A percentile compares a stretch with the other conserved stretches of the same genome.
Conservation (phyloP, 2,113 vertebrate species). For the Podarcis cretensis region DNA sequence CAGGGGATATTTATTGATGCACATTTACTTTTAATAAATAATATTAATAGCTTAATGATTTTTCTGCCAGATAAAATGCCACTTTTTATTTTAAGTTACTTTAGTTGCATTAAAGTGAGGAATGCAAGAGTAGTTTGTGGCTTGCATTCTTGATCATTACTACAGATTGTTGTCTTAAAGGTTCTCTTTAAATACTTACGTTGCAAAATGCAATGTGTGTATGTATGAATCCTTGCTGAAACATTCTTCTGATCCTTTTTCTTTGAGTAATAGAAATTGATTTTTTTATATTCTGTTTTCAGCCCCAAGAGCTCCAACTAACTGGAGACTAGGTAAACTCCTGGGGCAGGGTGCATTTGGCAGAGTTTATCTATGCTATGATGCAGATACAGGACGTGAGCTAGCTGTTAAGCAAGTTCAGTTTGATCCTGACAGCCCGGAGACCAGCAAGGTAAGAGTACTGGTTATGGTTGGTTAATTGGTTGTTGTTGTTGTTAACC, state of each 20-base stretch:
- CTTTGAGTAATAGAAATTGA: constrained; percentile 43
- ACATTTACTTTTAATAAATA: not conserved
- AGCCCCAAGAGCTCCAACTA: constrained; percentile 98
- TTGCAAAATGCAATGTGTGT: not conserved
- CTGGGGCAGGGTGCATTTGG: constrained; percentile 97
- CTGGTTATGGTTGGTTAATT: not conserved
- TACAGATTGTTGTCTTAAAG: not conserved
- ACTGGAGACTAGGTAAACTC: constrained; percentile 96
- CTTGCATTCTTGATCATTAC: not conserved
- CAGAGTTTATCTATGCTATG: constrained; percentile 94
- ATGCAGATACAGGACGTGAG: constrained; percentile 95
- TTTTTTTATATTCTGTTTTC: constrained; percentile 56
- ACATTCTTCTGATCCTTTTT: constrained; percentile 56
- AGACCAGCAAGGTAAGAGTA: constrained; percentile 93
- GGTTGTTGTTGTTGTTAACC: not conserved
- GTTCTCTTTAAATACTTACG: not conserved
- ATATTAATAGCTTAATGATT: too few species aligned
- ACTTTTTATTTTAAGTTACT: not conserved
- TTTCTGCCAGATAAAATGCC: not conserved
- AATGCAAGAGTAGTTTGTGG: not conserved
- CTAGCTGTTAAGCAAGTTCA: constrained; percentile 98
- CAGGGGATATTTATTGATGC: too few species aligned
- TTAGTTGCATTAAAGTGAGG: not conserved
- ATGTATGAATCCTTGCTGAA: not conserved
- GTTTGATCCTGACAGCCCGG: constrained; percentile 97